A percentile compares a stretch with the other conserved stretches of the same genome.
These are phyloP conservation scores for Eutolmus rufibarbis DNA, from an alignment of 2,888 invertebrate genomes.

Conservation along the genomic window DNA sequence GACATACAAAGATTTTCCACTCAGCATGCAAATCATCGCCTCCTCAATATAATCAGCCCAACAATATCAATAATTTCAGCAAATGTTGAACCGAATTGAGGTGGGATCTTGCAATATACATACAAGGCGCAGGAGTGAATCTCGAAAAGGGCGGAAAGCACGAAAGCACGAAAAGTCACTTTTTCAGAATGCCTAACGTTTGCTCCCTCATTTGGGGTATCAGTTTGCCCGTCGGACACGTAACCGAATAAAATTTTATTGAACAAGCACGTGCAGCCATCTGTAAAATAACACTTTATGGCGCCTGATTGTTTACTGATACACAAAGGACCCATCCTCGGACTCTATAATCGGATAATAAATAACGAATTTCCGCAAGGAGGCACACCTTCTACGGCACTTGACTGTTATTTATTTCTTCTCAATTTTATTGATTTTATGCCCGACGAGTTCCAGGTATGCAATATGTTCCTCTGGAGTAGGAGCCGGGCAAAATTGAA, in stretches of 20 bases:
- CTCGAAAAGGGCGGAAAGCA: background rate
- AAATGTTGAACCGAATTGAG: background rate
- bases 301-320: conserved; percentile 41
- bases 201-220: conserved; percentile 25
- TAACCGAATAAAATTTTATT: conserved; percentile 43
- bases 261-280: conserved; percentile 41
- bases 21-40: conserved; percentile 29
- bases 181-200: conserved; percentile 23
- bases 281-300: conserved; percentile 43
- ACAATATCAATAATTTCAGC: conserved; percentile 37
- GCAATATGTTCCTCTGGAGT: background rate
- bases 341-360: conserved; percentile 37
- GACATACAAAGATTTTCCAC: background rate
- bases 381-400: conserved; percentile 15
- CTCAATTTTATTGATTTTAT: conserved; percentile 23
- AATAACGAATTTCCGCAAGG: conserved; percentile 8
- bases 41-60: conserved; percentile 29
- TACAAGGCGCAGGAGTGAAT: background rate
- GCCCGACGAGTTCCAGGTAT: background rate
- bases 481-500: background rate
- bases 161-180: conserved; percentile 26
- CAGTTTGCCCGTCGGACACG: conserved; percentile 34
- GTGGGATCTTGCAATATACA: background rate
- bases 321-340: conserved; percentile 28
- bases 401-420: conserved; percentile 29